Percentiles rank a stretch among this genome's conserved stretches.
These are phyloP conservation scores for Tolmerus cingulatus DNA, from an alignment of 2,888 invertebrate genomes.

Conservation along the genomic window DNA sequence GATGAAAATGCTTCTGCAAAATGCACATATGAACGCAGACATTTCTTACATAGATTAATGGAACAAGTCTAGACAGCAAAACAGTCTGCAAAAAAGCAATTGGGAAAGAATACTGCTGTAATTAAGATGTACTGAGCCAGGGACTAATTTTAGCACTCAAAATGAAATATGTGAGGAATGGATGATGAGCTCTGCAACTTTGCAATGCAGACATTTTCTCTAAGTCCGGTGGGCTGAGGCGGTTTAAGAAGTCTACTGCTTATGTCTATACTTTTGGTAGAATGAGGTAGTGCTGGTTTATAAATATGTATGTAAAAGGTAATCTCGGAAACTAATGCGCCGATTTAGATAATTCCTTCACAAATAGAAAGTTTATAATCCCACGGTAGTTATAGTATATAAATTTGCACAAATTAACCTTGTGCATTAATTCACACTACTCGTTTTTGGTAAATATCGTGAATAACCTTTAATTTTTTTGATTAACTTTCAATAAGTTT, in stretches of 20 bases:
- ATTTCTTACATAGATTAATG: background rate
- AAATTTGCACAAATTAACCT: too few species aligned
- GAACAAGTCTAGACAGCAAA: background rate
- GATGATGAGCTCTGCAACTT: background rate
- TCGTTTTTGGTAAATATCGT: too few species aligned
- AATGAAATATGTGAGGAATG: background rate
- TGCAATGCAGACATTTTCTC: background rate
- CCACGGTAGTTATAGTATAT: too few species aligned
- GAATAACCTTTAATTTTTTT: too few species aligned
- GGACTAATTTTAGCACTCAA: background rate
- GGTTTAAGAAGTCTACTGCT: background rate
- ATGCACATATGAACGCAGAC: background rate
- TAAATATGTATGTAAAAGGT: too few species aligned
- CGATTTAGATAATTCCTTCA: too few species aligned
- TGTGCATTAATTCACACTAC: too few species aligned
- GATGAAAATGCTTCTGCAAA: background rate
- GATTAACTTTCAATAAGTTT: too few species aligned
- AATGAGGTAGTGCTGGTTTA: too few species aligned
- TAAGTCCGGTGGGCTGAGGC: background rate
- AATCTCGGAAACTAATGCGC: too few species aligned
- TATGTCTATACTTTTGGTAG: too few species aligned
- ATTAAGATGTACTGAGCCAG: background rate
- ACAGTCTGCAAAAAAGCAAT: background rate
- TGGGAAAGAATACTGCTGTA: background rate
- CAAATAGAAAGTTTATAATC: too few species aligned